Percentiles rank a stretch among this genome's conserved stretches.
These are phyloP conservation scores for Apogon hyalosoma DNA, from an alignment of 2,797 vertebrate species.

Conservation along the genomic window DNA sequence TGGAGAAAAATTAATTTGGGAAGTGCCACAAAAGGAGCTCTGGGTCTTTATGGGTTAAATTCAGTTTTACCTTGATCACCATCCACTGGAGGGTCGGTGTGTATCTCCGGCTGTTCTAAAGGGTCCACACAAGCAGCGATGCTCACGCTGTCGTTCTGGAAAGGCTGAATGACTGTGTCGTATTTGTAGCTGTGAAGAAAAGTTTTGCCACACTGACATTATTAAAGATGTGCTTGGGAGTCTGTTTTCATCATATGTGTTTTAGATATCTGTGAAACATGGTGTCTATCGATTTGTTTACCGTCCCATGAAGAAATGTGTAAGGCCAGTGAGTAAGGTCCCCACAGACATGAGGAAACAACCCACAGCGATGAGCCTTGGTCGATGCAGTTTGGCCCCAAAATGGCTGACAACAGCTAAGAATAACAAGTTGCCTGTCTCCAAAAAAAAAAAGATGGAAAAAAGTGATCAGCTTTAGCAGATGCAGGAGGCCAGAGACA, in stretches of 20 bases:
- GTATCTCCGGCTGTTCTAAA: conserved; percentile 32
- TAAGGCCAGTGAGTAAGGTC: conserved; percentile 79
- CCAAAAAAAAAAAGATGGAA: conserved; percentile 6
- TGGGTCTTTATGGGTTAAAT: not conserved
- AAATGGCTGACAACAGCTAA: conserved; percentile 84
- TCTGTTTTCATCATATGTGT: too few relatives aligned
- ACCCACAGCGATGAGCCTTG: conserved; percentile 80
- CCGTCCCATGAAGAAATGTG: conserved; percentile 87
- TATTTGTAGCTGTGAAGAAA: conserved; percentile 78
- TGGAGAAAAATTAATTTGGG: too few relatives aligned
- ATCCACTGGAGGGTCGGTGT: conserved; percentile 32
- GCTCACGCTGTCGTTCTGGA: conserved; percentile 68
- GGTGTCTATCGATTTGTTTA: conserved; percentile 27
- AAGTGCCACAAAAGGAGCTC: too few relatives aligned
- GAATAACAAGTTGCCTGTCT: conserved; percentile 83
- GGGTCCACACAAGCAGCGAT: conserved; percentile 70
- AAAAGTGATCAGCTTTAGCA: not conserved
- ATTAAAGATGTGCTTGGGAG: not conserved
- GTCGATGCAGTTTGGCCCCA: conserved; percentile 83
- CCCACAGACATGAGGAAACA: conserved; percentile 83
- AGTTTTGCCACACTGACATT: not conserved
- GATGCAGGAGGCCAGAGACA: not conserved
- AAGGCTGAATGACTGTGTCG: conserved; percentile 69
- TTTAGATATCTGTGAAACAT: not conserved
- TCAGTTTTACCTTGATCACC: conserved; percentile 42